Percentiles rank a stretch among this genome's conserved stretches.
Conservation (phyloP, 2,888 invertebrate genomes). For the Arrhopalites spinosus region DNA sequence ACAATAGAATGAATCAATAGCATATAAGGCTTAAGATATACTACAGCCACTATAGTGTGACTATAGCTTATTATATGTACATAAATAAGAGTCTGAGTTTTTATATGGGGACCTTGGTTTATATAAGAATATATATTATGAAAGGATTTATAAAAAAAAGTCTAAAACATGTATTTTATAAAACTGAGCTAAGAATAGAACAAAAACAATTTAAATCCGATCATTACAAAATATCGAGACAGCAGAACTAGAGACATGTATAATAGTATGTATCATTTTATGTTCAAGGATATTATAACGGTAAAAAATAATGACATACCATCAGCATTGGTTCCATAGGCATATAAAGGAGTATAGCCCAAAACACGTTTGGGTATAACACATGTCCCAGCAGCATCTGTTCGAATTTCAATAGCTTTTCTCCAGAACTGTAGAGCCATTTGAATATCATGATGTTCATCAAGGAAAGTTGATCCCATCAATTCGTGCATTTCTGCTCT, state of each 20-base stretch:
- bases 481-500: conserved; percentile 86
- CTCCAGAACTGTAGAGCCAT: conserved; percentile 72
- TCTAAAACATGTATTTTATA: neutral
- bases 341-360: conserved; percentile 51
- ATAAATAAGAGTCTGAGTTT: no score
- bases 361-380: conserved; percentile 49
- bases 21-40: conserved; percentile 7
- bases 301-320: conserved; percentile 38
- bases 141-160: neutral
- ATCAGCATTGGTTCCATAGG: conserved; percentile 44
- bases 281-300: no score
- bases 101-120: neutral
- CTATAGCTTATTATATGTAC: no score
- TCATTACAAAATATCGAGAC: neutral
- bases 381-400: conserved; percentile 54
- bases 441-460: conserved; percentile 60
- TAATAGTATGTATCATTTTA: no score
- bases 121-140: neutral
- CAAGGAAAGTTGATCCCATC: conserved; percentile 84
- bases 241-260: neutral
- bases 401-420: conserved; percentile 72
- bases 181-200: neutral
- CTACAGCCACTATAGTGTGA: neutral
- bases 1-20: neutral
- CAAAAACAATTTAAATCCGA: neutral